Conservation (phyloP, 1,140 invertebrate genomes). For the Artemia franciscana region DNA sequence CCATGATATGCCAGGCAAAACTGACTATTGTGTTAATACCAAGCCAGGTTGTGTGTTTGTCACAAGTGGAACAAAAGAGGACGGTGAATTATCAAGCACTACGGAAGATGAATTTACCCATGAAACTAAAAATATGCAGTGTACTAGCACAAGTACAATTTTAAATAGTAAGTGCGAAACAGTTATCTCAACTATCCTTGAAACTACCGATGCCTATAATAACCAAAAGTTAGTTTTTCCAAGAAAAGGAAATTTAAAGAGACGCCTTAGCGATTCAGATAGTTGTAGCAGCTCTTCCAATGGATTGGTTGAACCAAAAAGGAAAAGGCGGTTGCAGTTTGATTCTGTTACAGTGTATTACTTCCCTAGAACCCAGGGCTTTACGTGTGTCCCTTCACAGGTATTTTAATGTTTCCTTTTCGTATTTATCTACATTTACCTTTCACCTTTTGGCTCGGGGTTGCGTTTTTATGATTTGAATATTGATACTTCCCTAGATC, state of each 20-base stretch:
- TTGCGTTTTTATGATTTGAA: too few species aligned
- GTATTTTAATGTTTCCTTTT: conserved; percentile 17
- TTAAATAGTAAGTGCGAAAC: too few species aligned
- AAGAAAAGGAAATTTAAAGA: conserved; percentile 22
- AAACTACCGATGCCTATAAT: neutral
- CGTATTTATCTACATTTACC: too few species aligned
- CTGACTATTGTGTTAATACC: too few species aligned
- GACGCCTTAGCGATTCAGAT: conserved; percentile 15
- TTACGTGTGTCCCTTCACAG: conserved; percentile 87
- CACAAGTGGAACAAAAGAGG: neutral
- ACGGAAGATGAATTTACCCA: too few species aligned
- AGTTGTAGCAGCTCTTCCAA: conserved; percentile 10
- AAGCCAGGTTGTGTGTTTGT: too few species aligned
- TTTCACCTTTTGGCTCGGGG: too few species aligned
- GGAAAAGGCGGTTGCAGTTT: conserved; percentile 58
- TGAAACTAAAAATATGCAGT: too few species aligned
- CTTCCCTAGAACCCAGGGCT: conserved; percentile 85
- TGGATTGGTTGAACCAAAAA: conserved; percentile 21
- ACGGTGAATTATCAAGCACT: neutral
- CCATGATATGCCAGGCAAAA: too few species aligned
- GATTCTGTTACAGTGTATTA: conserved; percentile 82
- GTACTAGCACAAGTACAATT: too few species aligned
- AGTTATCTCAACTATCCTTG: neutral
- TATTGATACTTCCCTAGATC: conserved; percentile 83
- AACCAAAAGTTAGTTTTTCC: neutral